A percentile compares a stretch with the other conserved stretches of the same genome.
phyloP scores from a whole-genome alignment of 1,140 invertebrate species.

The Scaptomyza montana region DNA sequence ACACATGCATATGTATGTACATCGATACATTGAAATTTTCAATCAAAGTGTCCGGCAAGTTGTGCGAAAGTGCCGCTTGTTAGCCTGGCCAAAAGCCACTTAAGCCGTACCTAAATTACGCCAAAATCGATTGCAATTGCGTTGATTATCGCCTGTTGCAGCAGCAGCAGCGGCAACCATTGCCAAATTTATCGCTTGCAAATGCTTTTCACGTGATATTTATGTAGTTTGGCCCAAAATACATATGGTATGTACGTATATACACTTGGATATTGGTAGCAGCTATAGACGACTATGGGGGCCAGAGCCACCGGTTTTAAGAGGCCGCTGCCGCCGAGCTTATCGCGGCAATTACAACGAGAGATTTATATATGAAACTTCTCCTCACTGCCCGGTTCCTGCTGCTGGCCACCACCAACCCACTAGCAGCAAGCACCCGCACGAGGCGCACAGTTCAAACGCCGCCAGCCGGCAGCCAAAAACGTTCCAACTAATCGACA shows the following conservation, averaged over 20 bases:
- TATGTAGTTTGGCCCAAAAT: slow-evolving; percentile 70
- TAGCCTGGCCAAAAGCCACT: slow-evolving; percentile 58
- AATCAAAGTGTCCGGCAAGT: slow-evolving; percentile 37
- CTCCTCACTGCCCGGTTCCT: not conserved
- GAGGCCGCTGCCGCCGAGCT: slow-evolving; percentile 59
- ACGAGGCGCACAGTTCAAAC: slow-evolving; percentile 76
- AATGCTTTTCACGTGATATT: slow-evolving; percentile 81
- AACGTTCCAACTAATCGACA: slow-evolving; percentile 71
- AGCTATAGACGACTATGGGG: slow-evolving; percentile 24
- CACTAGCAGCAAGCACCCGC: slow-evolving; percentile 24
- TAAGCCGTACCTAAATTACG: slow-evolving; percentile 79
- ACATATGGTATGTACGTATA: slow-evolving; percentile 11
- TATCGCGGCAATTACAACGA: slow-evolving; percentile 78
- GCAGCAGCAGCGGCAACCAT: slow-evolving; percentile 33
- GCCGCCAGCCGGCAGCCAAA: slow-evolving; percentile 69
- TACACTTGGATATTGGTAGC: slow-evolving; percentile 28
- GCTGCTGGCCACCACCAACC: not conserved
- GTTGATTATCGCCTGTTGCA: slow-evolving; percentile 73
- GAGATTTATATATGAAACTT: slow-evolving; percentile 73
- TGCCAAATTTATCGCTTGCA: slow-evolving; percentile 77
- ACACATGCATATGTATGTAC: slow-evolving; percentile 15
- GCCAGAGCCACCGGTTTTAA: slow-evolving; percentile 73
- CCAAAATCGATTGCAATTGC: slow-evolving; percentile 82
- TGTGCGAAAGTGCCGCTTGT: slow-evolving; percentile 31
- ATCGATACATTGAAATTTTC: slow-evolving; percentile 29